These are phyloP conservation scores for Ostrea denselamellosa DNA, from an alignment of 1,140 invertebrate species.

Conservation along the genomic window DNA sequence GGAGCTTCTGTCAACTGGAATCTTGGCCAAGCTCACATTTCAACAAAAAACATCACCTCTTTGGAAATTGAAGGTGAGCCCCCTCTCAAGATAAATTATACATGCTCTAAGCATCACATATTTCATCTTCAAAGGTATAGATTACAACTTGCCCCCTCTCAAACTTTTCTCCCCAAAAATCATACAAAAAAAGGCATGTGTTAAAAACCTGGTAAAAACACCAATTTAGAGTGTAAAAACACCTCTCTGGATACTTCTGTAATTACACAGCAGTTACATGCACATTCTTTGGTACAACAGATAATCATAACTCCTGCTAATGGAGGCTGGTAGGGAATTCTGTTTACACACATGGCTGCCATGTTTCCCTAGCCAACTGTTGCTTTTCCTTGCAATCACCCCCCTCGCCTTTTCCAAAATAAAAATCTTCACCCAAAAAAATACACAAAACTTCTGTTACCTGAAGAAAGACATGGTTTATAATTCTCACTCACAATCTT, in stretches of 20 bases:
- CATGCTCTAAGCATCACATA: slow-evolving; percentile 6
- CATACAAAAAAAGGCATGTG: slow-evolving; percentile 11
- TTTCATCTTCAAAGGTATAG: slow-evolving; percentile 16
- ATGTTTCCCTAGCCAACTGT: slow-evolving; percentile 24
- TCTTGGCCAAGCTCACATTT: slow-evolving; percentile 13
- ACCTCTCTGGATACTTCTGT: slow-evolving; percentile 1
- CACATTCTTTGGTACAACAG: slow-evolving; percentile 27
- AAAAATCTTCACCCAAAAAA: background rate
- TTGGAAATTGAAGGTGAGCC: slow-evolving; percentile 16
- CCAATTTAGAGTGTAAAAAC: slow-evolving; percentile 23
- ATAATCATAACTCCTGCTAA: slow-evolving; percentile 14
- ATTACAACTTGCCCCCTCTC: slow-evolving; percentile 27
- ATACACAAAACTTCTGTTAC: slow-evolving; percentile 15
- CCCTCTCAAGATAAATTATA: slow-evolving; percentile 29
- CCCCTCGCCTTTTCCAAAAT: too few species aligned
- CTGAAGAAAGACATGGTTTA: background rate
- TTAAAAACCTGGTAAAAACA: slow-evolving; percentile 21
- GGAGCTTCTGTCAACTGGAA: slow-evolving; percentile 30
- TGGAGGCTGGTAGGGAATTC: slow-evolving; percentile 13
- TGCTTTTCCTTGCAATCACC: background rate
- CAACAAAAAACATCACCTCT: slow-evolving; percentile 32
- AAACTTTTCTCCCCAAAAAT: background rate
- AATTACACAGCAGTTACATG: slow-evolving; percentile 22
- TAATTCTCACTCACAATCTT: slow-evolving; percentile 17
- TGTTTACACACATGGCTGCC: slow-evolving; percentile 28